Percentiles rank a stretch among this genome's conserved stretches.
Conservation (phyloP, 2,113 vertebrate genomes). For the Brachyhypopomus occidentalis region DNA sequence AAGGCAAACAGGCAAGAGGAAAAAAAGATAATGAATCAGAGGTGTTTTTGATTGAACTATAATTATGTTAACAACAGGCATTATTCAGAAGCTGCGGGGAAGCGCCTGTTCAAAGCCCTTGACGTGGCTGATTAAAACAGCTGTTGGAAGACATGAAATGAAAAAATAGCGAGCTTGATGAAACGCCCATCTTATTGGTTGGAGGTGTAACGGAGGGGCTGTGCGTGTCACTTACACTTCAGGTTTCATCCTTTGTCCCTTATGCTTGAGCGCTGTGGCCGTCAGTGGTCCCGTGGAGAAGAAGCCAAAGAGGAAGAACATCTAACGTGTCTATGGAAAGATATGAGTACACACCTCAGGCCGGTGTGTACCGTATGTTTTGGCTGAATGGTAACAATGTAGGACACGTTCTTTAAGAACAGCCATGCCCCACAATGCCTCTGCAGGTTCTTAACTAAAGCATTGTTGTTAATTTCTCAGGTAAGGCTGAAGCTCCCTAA, state of each 20-base stretch:
- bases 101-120: conserved; percentile 8
- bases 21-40: conserved; percentile 58
- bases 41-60: conserved; percentile 66
- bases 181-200: too few relatives aligned
- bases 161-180: too few relatives aligned
- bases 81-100: conserved; percentile 64
- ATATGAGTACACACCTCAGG: too few relatives aligned
- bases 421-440: conserved; percentile 1
- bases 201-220: too few relatives aligned
- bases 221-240: not conserved
- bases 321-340: too few relatives aligned
- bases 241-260: not conserved
- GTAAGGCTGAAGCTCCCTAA: conserved; percentile 55
- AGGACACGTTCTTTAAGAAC: not conserved
- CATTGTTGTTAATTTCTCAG: not conserved
- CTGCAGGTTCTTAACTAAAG: not conserved
- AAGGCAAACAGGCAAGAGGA: conserved; percentile 57
- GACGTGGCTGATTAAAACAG: not conserved
- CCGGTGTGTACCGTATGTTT: too few relatives aligned
- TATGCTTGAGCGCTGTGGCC: not conserved
- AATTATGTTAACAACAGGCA: conserved; percentile 75
- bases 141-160: not conserved
- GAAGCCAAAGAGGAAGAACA: not conserved
- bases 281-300: not conserved
- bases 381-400: not conserved